Conservation (phyloP, 2,113 vertebrate species). For the Zosterops japonicus region DNA sequence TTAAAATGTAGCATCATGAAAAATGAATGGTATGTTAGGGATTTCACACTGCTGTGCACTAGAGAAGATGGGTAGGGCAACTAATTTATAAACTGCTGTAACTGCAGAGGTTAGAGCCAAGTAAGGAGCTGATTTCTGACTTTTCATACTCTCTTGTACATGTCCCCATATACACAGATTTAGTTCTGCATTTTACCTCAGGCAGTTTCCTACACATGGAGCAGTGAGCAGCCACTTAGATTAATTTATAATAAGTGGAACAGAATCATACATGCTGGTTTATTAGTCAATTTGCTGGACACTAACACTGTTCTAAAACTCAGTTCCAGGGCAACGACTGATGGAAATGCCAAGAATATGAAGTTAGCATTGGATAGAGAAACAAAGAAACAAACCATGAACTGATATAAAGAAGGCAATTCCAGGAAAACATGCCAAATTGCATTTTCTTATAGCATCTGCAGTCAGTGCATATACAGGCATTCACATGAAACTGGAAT, state of each 20-base stretch:
- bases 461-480: neutral
- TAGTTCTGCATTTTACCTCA: conserved; percentile 11
- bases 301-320: neutral
- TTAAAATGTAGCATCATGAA: neutral
- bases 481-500: neutral
- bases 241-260: conserved; percentile 41
- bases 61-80: neutral
- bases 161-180: neutral
- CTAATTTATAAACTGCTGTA: neutral
- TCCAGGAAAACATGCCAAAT: neutral
- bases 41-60: neutral
- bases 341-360: conserved; percentile 25
- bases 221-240: neutral
- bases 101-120: neutral
- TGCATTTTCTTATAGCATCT: neutral
- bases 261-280: neutral
- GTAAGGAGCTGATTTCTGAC: neutral
- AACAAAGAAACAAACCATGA: neutral
- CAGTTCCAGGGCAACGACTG: neutral
- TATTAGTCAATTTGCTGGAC: neutral
- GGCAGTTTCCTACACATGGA: neutral
- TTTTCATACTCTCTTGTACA: neutral
- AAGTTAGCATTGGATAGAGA: neutral
- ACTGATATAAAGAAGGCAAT: neutral
- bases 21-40: neutral